phyloP scores from a whole-genome alignment of 2,888 invertebrate species.

The Drymonia ruficornis region DNA sequence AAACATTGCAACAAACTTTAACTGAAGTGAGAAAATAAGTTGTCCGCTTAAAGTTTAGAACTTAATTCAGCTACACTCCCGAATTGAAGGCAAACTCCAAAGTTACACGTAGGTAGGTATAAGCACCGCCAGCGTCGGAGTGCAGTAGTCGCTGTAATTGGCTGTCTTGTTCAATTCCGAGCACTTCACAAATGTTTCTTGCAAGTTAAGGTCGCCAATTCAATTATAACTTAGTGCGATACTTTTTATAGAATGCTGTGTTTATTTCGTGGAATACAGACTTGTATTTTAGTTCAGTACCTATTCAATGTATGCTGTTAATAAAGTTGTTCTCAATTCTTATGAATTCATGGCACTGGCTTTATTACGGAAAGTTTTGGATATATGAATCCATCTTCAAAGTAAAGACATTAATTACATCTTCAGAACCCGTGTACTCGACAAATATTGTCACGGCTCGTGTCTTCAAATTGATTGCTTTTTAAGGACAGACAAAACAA shows the following conservation, averaged over 20 bases:
- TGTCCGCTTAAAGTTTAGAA: background rate
- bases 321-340: no score
- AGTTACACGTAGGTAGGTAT: constrained; percentile 1
- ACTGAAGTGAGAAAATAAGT: no score
- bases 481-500: no score
- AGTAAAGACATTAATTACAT: no score
- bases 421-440: no score
- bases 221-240: background rate
- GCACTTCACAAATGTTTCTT: constrained; percentile 17
- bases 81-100: background rate
- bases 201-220: background rate
- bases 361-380: no score
- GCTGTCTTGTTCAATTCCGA: constrained; percentile 26
- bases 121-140: constrained; percentile 3
- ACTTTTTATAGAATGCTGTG: constrained; percentile 3
- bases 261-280: background rate
- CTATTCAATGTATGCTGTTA: no score
- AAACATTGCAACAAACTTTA: no score
- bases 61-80: background rate
- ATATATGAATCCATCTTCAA: no score
- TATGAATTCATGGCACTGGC: no score
- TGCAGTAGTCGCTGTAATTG: constrained; percentile 32
- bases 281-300: background rate
- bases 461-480: no score
- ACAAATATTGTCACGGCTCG: no score